phyloP scores from a whole-genome alignment of 2,888 invertebrate genomes.

The Coenonympha arcania region DNA sequence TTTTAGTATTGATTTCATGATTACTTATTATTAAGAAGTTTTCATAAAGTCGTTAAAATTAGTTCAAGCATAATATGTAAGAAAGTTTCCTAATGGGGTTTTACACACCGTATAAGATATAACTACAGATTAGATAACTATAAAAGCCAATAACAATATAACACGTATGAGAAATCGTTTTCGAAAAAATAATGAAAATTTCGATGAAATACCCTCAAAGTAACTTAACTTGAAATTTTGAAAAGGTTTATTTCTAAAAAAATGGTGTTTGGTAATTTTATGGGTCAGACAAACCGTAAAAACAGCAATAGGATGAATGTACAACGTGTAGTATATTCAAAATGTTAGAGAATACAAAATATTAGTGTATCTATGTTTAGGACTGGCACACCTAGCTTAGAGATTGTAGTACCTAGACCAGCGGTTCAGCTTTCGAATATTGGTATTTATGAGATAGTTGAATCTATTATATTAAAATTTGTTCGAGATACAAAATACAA shows the following conservation, averaged over 20 bases:
- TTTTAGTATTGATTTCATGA: too few relatives aligned
- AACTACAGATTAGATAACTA: too few relatives aligned
- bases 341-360: constrained; percentile 55
- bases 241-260: not conserved
- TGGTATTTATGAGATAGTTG: constrained; percentile 55
- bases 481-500: constrained; percentile 48
- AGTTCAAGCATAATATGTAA: too few relatives aligned
- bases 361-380: constrained; percentile 56
- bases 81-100: too few relatives aligned
- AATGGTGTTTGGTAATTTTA: not conserved
- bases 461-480: constrained; percentile 61
- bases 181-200: not conserved
- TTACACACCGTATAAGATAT: too few relatives aligned
- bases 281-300: not conserved
- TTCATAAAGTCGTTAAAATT: too few relatives aligned
- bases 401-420: constrained; percentile 51
- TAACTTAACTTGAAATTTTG: too few relatives aligned
- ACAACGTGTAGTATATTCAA: constrained; percentile 52
- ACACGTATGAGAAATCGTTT: not conserved
- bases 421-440: constrained; percentile 73
- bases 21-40: too few relatives aligned
- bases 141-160: too few relatives aligned
- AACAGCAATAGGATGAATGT: constrained; percentile 31
- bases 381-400: constrained; percentile 59
- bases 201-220: too few relatives aligned